phyloP scores from a whole-genome alignment of 2,797 vertebrate genomes.

The Urophycis tenuis region DNA sequence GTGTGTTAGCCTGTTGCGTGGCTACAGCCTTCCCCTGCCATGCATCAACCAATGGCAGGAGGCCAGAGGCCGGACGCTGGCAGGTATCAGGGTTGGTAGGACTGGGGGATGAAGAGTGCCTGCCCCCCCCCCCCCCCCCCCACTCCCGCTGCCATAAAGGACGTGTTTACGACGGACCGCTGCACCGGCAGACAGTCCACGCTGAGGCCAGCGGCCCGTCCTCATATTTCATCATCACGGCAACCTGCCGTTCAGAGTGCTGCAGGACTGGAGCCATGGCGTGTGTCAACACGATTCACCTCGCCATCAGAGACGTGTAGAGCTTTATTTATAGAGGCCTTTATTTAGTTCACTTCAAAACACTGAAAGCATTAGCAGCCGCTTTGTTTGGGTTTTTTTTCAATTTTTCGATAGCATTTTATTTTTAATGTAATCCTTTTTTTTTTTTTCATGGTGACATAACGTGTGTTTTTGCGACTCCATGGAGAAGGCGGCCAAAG shows the following conservation, averaged over 20 bases:
- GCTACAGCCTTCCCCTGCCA: slow-evolving; percentile 55
- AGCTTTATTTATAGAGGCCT: slow-evolving; percentile 66
- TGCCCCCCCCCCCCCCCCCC: slow-evolving; percentile 38
- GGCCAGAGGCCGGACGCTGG: slow-evolving; percentile 52
- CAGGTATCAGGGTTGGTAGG: slow-evolving; percentile 43
- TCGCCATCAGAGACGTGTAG: slow-evolving; percentile 38
- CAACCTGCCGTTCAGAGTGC: slow-evolving; percentile 60
- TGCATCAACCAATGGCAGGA: slow-evolving; percentile 61
- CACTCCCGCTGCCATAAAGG: slow-evolving; percentile 61
- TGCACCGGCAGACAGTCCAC: slow-evolving; percentile 29
- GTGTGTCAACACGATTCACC: slow-evolving; percentile 60
- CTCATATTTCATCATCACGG: slow-evolving; percentile 71
- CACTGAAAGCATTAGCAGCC: slow-evolving; percentile 45
- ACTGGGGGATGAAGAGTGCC: slow-evolving; percentile 59
- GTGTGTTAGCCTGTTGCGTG: slow-evolving; percentile 44
- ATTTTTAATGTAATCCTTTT: slow-evolving; percentile 73
- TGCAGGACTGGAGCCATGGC: slow-evolving; percentile 34
- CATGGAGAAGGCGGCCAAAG: slow-evolving; percentile 48
- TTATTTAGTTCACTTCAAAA: slow-evolving; percentile 60
- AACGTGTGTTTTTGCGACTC: slow-evolving; percentile 57
- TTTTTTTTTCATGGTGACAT: slow-evolving; percentile 65
- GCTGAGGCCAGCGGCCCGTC: slow-evolving; percentile 64
- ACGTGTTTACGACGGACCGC: slow-evolving; percentile 53
- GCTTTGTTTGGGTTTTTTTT: slow-evolving; percentile 52
- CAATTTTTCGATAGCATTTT: slow-evolving; percentile 70